These are phyloP conservation scores for Eonycteris spelaea DNA, from an alignment of 2,113 vertebrate species.

Conservation along the genomic window DNA sequence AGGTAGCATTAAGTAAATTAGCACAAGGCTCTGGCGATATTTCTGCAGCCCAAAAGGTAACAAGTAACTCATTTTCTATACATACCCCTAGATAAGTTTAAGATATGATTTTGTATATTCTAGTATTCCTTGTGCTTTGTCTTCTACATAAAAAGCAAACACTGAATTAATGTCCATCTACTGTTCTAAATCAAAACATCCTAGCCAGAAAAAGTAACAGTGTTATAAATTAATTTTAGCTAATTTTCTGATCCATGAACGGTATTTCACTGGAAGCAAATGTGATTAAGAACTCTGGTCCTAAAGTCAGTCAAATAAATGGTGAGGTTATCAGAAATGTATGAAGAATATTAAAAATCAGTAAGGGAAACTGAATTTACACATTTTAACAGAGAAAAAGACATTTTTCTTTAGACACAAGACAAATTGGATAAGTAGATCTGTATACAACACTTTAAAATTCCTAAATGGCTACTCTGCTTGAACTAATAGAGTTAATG, in stretches of 20 bases:
- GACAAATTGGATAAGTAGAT: neutral
- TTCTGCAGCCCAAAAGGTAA: neutral
- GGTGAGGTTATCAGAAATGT: neutral
- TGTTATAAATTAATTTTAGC: neutral
- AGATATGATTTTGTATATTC: neutral
- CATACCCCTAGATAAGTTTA: neutral
- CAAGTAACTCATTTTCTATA: neutral
- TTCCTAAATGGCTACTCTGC: neutral
- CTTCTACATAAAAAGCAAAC: neutral
- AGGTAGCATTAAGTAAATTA: conserved; percentile 18
- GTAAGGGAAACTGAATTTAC: neutral
- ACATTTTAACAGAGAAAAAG: neutral
- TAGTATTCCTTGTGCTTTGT: neutral
- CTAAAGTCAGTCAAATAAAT: conserved; percentile 4
- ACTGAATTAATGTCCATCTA: neutral
- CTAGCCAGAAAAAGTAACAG: neutral
- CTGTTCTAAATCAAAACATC: neutral
- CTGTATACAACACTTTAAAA: conserved; percentile 1
- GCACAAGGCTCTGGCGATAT: neutral
- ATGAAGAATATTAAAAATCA: neutral
- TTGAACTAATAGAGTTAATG: neutral
- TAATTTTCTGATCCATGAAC: conserved; percentile 6
- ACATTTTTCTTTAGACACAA: neutral
- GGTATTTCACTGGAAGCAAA: neutral
- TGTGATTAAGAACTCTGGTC: neutral